Evolutionary conservation across 2,888 invertebrate species (phyloP).

Genomic region (Heliconius erato): DNA sequence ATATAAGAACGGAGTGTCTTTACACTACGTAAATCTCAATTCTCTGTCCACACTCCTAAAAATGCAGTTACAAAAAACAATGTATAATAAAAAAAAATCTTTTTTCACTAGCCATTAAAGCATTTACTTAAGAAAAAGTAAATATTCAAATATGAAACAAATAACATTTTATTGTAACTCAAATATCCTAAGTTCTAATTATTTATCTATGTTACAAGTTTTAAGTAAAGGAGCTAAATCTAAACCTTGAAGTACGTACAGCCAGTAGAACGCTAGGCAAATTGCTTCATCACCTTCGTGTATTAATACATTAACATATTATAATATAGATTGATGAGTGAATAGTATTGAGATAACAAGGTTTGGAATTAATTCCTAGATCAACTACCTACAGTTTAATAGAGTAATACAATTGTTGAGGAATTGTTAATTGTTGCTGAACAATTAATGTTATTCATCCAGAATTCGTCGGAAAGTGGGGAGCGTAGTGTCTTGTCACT

Average conservation of each 20-base stretch:
- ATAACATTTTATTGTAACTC: too few species aligned
- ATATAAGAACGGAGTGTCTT: too few species aligned
- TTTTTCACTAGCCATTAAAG: too few species aligned
- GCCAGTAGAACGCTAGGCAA: neutral
- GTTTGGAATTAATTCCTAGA: neutral
- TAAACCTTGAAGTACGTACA: neutral
- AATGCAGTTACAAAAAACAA: too few species aligned
- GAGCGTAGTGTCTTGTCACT: too few species aligned
- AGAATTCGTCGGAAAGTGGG: too few species aligned
- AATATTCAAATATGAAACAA: too few species aligned
- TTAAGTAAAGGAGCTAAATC: neutral
- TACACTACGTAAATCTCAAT: too few species aligned
- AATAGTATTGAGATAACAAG: constrained; percentile 1
- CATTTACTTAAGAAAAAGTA: too few species aligned
- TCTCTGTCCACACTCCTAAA: too few species aligned
- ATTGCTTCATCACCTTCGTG: neutral
- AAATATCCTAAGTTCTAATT: neutral
- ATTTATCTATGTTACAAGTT: neutral
- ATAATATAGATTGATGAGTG: neutral
- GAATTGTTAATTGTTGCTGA: neutral
- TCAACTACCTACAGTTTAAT: neutral
- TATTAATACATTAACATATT: constrained; percentile 6
- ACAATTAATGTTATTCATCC: neutral
- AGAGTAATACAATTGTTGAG: neutral
- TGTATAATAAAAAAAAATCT: too few species aligned